phyloP scores from a whole-genome alignment of 2,113 vertebrate genomes.

The Lichenostomus cassidix region DNA sequence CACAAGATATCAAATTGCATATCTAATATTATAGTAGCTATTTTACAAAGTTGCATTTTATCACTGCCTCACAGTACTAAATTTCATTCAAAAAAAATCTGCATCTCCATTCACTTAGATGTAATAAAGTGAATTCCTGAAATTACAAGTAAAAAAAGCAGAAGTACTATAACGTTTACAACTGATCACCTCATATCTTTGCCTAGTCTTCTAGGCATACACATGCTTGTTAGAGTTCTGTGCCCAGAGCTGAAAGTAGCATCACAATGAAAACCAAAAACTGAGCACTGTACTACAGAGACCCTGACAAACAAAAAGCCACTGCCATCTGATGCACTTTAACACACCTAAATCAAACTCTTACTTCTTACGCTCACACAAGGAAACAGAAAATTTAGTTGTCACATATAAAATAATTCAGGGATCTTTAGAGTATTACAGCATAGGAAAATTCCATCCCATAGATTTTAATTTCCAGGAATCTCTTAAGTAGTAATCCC shows the following conservation, averaged over 20 bases:
- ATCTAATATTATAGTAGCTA: not conserved
- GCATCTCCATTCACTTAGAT: not conserved
- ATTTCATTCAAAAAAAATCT: conserved; percentile 15
- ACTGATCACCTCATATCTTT: not conserved
- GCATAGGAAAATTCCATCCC: not conserved
- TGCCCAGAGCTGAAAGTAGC: not conserved
- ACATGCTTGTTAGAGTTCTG: not conserved
- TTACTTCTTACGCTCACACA: not conserved
- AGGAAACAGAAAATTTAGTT: not conserved
- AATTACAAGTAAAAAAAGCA: not conserved
- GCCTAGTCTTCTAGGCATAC: not conserved
- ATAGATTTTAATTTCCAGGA: not conserved
- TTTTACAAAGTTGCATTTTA: conserved; percentile 1
- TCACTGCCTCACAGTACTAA: not conserved
- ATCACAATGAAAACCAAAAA: not conserved
- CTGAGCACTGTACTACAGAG: not conserved
- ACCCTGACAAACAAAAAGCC: not conserved
- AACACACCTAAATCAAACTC: not conserved
- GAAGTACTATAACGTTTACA: not conserved
- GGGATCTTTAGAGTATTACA: not conserved
- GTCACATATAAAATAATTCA: not conserved
- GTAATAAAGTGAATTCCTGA: not conserved
- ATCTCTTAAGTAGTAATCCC: not conserved
- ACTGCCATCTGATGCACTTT: not conserved
- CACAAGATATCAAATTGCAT: not conserved